These are phyloP conservation scores for Monarcha castaneiventris DNA, from an alignment of 2,113 vertebrate species.

Conservation along the genomic window DNA sequence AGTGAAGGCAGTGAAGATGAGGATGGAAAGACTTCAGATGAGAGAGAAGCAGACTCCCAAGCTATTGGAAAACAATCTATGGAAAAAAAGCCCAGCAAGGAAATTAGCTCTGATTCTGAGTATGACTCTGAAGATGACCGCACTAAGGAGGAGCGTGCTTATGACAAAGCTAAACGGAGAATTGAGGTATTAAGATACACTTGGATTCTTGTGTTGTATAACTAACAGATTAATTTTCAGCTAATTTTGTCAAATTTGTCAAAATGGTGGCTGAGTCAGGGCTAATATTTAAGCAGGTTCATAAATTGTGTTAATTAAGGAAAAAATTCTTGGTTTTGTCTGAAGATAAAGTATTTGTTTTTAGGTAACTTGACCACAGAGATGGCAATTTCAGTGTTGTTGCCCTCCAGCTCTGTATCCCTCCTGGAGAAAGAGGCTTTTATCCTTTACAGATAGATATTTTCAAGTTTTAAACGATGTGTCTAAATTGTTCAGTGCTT, in stretches of 20 bases:
- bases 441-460: not conserved
- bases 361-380: not conserved
- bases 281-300: not conserved
- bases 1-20: constrained; percentile 85
- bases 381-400: not conserved
- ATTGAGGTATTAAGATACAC: constrained; percentile 83
- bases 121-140: constrained; percentile 90
- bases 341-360: not conserved
- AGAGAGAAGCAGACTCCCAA: constrained; percentile 56
- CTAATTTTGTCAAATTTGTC: not conserved
- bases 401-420: not conserved
- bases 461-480: not conserved
- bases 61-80: constrained; percentile 59
- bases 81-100: constrained; percentile 75
- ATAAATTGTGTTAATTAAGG: not conserved
- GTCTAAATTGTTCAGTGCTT: not conserved
- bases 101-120: constrained; percentile 87
- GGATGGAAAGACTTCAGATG: constrained; percentile 78
- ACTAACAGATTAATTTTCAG: not conserved
- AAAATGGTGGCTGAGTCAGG: not conserved
- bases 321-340: not conserved
- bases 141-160: constrained; percentile 90
- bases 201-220: not conserved
- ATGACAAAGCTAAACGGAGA: constrained; percentile 92
- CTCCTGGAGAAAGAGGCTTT: not conserved